These are phyloP conservation scores for Thereuonema tuberculata DNA, from an alignment of 1,140 invertebrate genomes.

Conservation along the genomic window DNA sequence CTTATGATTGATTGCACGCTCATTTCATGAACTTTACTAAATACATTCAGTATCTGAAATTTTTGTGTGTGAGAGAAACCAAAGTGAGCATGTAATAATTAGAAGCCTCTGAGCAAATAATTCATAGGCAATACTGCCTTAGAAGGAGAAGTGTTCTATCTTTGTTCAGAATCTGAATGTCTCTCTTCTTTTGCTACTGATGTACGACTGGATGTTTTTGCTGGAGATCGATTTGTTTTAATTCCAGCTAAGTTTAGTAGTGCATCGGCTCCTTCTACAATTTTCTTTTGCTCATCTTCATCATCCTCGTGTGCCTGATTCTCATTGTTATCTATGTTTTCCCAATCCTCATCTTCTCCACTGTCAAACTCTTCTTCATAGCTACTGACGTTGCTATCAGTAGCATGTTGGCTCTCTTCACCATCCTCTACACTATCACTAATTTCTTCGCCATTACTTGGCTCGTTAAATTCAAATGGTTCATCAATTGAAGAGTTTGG, in stretches of 20 bases:
- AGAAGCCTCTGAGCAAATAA: no score
- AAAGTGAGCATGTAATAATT: no score
- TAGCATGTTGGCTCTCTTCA: slow-evolving; percentile 14
- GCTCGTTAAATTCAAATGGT: slow-evolving; percentile 22
- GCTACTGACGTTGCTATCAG: background rate
- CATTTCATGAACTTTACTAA: no score
- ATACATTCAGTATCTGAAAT: no score
- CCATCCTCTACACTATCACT: slow-evolving; percentile 22
- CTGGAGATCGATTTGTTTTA: background rate
- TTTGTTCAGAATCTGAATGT: background rate
- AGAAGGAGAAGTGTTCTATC: no score
- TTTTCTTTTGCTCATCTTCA: slow-evolving; percentile 55
- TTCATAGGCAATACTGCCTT: no score
- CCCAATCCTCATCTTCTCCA: background rate
- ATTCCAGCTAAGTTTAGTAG: slow-evolving; percentile 55
- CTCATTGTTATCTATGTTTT: background rate
- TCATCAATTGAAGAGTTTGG: slow-evolving; percentile 32
- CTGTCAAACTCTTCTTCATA: background rate
- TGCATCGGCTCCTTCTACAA: slow-evolving; percentile 63
- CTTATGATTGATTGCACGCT: no score
- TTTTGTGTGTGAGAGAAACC: no score
- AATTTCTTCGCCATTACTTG: slow-evolving; percentile 8
- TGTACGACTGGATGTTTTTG: background rate
- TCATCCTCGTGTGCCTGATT: slow-evolving; percentile 28
- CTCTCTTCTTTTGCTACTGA: background rate